Conservation (phyloP, 2,113 vertebrate genomes). For the Plotosus lineatus region DNA sequence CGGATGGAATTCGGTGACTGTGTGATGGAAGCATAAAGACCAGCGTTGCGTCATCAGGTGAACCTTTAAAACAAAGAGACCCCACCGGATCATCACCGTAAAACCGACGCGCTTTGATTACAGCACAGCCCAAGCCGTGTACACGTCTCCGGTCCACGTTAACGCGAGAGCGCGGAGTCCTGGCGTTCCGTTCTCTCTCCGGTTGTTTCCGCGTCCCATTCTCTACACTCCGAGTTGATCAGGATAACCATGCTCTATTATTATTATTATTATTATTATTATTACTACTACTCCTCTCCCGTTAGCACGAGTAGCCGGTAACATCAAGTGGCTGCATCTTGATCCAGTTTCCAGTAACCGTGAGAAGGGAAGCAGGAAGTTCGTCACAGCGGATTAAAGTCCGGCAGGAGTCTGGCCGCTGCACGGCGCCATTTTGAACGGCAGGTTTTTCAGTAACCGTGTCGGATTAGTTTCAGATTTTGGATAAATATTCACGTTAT, state of each 20-base stretch:
- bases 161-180: not conserved
- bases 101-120: not conserved
- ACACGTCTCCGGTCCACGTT: not conserved
- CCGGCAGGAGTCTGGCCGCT: constrained; percentile 11
- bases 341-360: constrained; percentile 38
- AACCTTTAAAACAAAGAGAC: not conserved
- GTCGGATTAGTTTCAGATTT: not conserved
- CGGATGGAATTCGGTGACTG: constrained; percentile 31
- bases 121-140: not conserved
- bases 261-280: not conserved
- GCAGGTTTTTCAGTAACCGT: not conserved
- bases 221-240: constrained; percentile 9
- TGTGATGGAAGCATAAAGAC: constrained; percentile 47
- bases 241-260: not conserved
- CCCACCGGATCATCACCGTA: not conserved
- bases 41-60: constrained; percentile 39
- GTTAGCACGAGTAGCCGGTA: not conserved
- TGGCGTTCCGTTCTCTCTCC: not conserved
- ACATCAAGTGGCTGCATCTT: constrained; percentile 18
- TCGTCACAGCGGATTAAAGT: constrained; percentile 66
- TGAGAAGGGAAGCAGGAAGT: constrained; percentile 71
- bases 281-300: not conserved
- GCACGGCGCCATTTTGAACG: constrained; percentile 31
- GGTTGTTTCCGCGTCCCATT: not conserved
- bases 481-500: too few relatives aligned